Base-by-base conservation (phyloP, 2,888 invertebrate species). In the Metellina segmentata region DNA sequence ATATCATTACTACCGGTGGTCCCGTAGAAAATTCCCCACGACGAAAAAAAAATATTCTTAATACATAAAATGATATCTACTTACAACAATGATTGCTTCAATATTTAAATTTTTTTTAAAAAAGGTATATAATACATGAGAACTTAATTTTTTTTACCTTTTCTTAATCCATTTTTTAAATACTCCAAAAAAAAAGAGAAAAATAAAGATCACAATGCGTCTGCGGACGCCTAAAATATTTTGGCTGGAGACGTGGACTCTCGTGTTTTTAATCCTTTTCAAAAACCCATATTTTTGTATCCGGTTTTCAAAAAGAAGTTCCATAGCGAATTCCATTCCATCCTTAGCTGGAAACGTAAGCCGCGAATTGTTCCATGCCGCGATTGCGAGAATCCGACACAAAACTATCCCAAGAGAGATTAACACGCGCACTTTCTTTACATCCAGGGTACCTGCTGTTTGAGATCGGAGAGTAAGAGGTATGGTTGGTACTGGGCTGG, bases 31-130 rank as follows among this genome's bases (percentile, higher is more conserved):
- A 89, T 85, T 81, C 74, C 89, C 91, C 75, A 82, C 71, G 81
- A 72, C 61, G 77, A 61, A 86, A 90, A 75, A 81, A 75, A 48
- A 81, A 78, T 61, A 61, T 61, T 88, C 81, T 81, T 53, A 88
- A 81, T 74, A 88, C 88, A 89, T 79, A 88, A 89, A 90, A 92
- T 89, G 88, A 89, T 82, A 83, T 92, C 88, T 92, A 92, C 91
- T 92, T 92, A 92, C 91, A 92, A 92, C 83, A 92, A 92, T 81
- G 86, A 91, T 89, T 89, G 89, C 81, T 86, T 92, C 34, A 72
- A 72, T 70, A 72, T 77, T 78, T 70, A 90, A 90, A 79, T 85
- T 90, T 90, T 71, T 52, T 72, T 87, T 87, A 79, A 87, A 86
- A 87, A 85, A 85, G 83, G 78, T 83, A 87, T 87, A 90, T 90